These are phyloP conservation scores for Diaphora mendica DNA, from an alignment of 2,888 invertebrate genomes.

Conservation along the genomic window DNA sequence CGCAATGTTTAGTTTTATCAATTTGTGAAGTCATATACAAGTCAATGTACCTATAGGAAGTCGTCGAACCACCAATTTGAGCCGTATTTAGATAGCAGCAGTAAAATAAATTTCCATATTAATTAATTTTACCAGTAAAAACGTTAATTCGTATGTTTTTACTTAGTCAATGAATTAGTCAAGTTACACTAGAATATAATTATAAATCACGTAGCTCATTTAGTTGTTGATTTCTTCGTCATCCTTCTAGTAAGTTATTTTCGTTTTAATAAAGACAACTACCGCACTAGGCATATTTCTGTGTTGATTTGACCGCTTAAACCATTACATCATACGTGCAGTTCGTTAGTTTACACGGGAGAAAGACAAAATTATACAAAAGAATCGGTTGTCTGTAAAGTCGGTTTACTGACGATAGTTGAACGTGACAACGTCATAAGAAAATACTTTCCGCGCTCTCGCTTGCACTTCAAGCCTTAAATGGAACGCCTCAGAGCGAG, in stretches of 20 bases:
- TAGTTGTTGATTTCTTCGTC: not conserved
- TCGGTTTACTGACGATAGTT: too few species aligned
- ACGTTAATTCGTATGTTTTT: not conserved
- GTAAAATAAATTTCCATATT: conserved; percentile 45
- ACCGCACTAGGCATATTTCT: too few species aligned
- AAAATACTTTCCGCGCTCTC: too few species aligned
- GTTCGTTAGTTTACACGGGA: too few species aligned
- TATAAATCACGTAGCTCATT: not conserved
- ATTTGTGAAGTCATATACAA: conserved; percentile 32
- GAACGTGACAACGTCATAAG: too few species aligned
- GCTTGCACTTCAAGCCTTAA: too few species aligned
- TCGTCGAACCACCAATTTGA: conserved; percentile 41
- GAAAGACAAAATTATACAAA: too few species aligned
- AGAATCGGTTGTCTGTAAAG: too few species aligned
- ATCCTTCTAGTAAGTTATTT: not conserved
- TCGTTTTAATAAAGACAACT: too few species aligned
- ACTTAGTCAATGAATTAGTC: not conserved
- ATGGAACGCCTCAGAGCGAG: too few species aligned
- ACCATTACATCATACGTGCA: too few species aligned
- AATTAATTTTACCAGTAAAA: conserved; percentile 18
- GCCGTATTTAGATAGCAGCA: conserved; percentile 40
- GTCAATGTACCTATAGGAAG: conserved; percentile 52
- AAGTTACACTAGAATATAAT: not conserved
- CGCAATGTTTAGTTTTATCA: conserved; percentile 41
- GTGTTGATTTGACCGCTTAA: too few species aligned